phyloP scores from a whole-genome alignment of 2,113 vertebrate genomes.

The Rhea pennata region DNA sequence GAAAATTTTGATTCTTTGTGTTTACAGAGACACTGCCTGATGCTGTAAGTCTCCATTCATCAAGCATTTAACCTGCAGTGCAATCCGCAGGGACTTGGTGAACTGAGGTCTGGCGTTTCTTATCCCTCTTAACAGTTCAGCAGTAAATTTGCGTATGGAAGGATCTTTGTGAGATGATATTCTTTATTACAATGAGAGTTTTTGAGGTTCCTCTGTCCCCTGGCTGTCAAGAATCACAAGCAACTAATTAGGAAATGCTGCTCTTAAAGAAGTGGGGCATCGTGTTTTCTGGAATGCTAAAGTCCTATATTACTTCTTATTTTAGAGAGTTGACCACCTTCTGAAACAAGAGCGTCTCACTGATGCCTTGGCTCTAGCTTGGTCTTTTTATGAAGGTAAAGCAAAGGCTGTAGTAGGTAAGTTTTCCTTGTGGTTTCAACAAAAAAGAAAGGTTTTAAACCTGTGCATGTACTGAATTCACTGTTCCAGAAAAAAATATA shows the following conservation, averaged over 20 bases:
- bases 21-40: not conserved
- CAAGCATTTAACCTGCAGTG: not conserved
- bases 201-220: not conserved
- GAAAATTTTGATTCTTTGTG: not conserved
- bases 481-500: not conserved
- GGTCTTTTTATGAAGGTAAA: constrained; percentile 97
- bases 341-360: constrained; percentile 92
- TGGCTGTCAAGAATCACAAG: not conserved
- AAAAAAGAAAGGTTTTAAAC: not conserved
- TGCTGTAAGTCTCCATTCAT: not conserved
- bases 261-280: not conserved
- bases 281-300: not conserved
- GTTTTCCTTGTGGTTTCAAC: constrained; percentile 56
- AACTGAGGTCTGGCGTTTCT: not conserved
- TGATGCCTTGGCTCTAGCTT: constrained; percentile 92
- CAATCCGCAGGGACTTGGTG: not conserved
- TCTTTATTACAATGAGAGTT: not conserved
- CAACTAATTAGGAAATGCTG: not conserved
- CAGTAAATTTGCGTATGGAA: not conserved
- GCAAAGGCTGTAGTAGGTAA: constrained; percentile 96
- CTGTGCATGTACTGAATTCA: not conserved
- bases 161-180: not conserved
- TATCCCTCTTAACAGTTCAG: not conserved
- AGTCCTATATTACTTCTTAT: not conserved
- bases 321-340: constrained; percentile 91